Evolutionary conservation across 1,140 invertebrate species (phyloP), one percentile per base, ranked within the genome.

Genomic region (Grapholita molesta): DNA sequence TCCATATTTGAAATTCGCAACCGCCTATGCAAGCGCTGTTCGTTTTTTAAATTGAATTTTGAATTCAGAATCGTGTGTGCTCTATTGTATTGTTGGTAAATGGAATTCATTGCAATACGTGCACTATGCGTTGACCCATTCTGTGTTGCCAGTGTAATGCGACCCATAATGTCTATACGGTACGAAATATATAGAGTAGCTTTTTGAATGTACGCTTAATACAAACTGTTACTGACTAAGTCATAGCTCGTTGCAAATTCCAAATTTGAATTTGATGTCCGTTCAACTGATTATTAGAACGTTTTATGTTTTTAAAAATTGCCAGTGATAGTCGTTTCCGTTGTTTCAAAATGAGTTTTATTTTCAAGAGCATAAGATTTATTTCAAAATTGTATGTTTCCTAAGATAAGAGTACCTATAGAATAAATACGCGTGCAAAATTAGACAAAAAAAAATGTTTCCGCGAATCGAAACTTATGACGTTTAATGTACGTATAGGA

Each of bases 81-180:
- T 85, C 84, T 86, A 89, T 89, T 90, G 88, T 90, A 89, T 89
- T 90, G 88, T 90, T 82, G 76, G 81, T 79, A 87, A 89, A 88
- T 88, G 80, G 79, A 86, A 87, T 86, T 88, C 79, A 76, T 77
- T 79, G 75, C 75, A 74, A 76, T 76, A 75, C 73, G 71, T 71
- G 75, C 84, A 85, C 78, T 83, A 79, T 85, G 80, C 66, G 76
- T 74, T 72, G 79, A 78, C 71, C 23, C 64, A 30, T 66, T 64
- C 71, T 67, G 70, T 25, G 25, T 70, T 53, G 24, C 82, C 74
- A 82, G 64, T 77, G 66, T 71, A 72, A 42, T 24, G 70, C 71
- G 82, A 76, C 11, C 72, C 70, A 52, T 28, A 32, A 61, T 61
- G 25, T 32, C 28, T 15, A 61, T 61, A 25, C 24, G 18, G 18